These are phyloP conservation scores for Propithecus deckenii DNA, from an alignment of 2,797 vertebrate genomes.

Conservation along the genomic window DNA sequence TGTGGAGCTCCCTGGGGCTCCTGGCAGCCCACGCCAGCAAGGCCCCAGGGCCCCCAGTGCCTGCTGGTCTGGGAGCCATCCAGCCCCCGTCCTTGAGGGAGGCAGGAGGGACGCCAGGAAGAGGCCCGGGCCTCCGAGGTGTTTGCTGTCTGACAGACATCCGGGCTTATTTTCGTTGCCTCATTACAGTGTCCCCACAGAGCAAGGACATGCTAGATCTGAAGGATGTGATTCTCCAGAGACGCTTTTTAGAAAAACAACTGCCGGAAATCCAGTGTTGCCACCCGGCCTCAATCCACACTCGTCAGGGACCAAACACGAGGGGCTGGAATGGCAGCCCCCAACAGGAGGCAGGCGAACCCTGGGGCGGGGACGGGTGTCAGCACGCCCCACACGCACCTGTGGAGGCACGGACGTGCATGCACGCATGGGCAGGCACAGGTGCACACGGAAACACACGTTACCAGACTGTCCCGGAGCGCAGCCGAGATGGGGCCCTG, in stretches of 20 bases:
- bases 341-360: neutral
- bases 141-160: neutral
- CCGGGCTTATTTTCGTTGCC: constrained; percentile 8
- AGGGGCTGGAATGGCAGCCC: neutral
- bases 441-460: fast-evolving
- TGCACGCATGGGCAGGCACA: no score
- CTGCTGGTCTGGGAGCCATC: neutral
- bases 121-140: neutral
- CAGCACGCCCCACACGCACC: neutral
- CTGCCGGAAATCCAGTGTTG: neutral
- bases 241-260: neutral
- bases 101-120: neutral
- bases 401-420: neutral
- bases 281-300: neutral
- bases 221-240: neutral
- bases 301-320: neutral
- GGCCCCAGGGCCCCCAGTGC: neutral
- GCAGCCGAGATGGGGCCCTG: neutral
- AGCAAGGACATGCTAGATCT: neutral
- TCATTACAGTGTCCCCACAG: neutral
- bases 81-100: neutral
- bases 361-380: neutral
- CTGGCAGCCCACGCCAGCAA: neutral
- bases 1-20: fast-evolving
- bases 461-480: no score